These are phyloP conservation scores for Adela reaumurella DNA, from an alignment of 2,888 invertebrate genomes.

Conservation along the genomic window DNA sequence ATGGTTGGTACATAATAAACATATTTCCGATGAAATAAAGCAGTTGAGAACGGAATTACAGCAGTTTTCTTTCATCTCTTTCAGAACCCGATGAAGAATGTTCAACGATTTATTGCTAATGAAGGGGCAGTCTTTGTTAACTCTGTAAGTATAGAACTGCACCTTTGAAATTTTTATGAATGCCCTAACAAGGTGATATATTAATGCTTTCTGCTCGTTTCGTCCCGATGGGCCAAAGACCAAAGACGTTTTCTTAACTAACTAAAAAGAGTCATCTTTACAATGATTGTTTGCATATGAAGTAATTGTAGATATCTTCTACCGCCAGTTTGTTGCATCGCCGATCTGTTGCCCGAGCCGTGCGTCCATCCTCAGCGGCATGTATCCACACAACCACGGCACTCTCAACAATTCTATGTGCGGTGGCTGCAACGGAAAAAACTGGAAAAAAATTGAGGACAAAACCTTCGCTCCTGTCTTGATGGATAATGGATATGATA, in stretches of 20 bases:
- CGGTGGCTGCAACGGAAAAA: slow-evolving; percentile 71
- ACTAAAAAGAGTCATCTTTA: too few relatives aligned
- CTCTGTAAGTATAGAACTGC: slow-evolving; percentile 69
- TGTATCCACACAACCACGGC: slow-evolving; percentile 78
- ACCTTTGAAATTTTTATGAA: too few relatives aligned
- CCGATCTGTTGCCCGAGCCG: slow-evolving; percentile 90
- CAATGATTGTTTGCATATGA: too few relatives aligned
- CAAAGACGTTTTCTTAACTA: too few relatives aligned
- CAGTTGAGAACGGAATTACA: slow-evolving; percentile 9
- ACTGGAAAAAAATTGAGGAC: slow-evolving; percentile 65
- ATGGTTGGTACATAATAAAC: slow-evolving; percentile 56
- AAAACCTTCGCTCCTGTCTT: slow-evolving; percentile 67
- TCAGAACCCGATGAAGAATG: slow-evolving; percentile 66
- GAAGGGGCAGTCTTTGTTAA: slow-evolving; percentile 69
- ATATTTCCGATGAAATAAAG: slow-evolving; percentile 8
- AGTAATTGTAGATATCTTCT: too few relatives aligned
- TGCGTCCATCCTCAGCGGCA: slow-evolving; percentile 80
- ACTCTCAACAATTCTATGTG: slow-evolving; percentile 73
- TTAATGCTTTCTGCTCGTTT: too few relatives aligned
- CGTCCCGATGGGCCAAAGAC: too few relatives aligned
- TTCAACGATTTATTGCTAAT: slow-evolving; percentile 56
- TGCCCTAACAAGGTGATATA: too few relatives aligned
- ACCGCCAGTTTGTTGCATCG: slow-evolving; percentile 70
- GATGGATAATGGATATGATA: slow-evolving; percentile 64
- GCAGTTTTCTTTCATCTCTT: slow-evolving; percentile 30